Percentiles rank a stretch among this genome's conserved stretches.
Conservation (phyloP, 2,113 vertebrate species). For the Notothenia coriiceps region DNA sequence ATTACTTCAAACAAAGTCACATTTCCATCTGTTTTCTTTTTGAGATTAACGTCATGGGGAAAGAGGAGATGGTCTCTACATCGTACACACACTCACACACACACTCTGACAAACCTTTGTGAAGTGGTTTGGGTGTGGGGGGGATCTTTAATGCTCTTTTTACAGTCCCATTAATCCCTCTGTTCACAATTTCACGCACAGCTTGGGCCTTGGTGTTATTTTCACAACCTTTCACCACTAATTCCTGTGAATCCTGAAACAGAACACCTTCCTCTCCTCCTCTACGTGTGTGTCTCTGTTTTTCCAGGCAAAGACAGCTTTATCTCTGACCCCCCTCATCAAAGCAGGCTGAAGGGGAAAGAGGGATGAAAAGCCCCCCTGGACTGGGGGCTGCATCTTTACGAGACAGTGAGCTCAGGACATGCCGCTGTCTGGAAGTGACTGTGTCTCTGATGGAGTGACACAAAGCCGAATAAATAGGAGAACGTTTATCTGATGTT, state of each 20-base stretch:
- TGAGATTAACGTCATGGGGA: constrained; percentile 42
- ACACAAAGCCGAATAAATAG: background rate
- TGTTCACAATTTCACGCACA: constrained; percentile 85
- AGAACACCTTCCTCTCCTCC: constrained; percentile 64
- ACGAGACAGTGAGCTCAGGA: background rate
- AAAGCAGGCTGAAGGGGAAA: constrained; percentile 40
- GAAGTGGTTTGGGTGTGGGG: constrained; percentile 52
- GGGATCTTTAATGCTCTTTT: constrained; percentile 76
- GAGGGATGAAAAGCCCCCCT: constrained; percentile 43
- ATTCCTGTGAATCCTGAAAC: constrained; percentile 82
- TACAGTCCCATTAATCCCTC: constrained; percentile 84
- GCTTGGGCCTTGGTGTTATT: constrained; percentile 80
- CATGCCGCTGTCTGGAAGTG: background rate
- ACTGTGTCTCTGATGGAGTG: constrained; percentile 1
- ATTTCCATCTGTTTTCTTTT: constrained; percentile 22
- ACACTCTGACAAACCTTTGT: constrained; percentile 56
- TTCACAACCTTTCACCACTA: constrained; percentile 83
- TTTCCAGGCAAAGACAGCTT: constrained; percentile 52
- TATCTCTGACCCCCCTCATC: constrained; percentile 63
- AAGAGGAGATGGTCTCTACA: constrained; percentile 39
- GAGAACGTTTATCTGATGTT: too few relatives aligned
- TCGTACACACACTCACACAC: constrained; percentile 7
- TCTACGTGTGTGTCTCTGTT: constrained; percentile 44
- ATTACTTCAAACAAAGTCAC: background rate
- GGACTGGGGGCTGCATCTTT: too few relatives aligned